Evolutionary conservation across 2,113 vertebrate species (phyloP).

Genomic region (Phyllostomus discolor): DNA sequence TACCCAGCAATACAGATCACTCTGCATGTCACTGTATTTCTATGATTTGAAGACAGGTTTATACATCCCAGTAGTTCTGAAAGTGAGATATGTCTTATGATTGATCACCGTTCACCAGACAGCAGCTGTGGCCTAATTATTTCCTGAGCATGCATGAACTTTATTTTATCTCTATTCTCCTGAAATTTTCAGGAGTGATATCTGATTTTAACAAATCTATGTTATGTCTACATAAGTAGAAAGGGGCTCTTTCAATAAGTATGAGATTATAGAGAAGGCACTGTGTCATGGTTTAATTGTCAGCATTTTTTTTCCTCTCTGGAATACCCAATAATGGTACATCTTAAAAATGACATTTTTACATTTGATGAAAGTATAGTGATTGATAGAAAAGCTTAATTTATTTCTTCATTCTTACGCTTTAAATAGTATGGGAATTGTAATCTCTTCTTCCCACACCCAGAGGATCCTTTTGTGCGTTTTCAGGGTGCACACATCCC

Average conservation of each 20-base stretch:
- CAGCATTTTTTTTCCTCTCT: neutral
- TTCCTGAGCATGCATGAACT: neutral
- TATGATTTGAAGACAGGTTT: slow-evolving; percentile 67
- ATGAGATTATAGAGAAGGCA: neutral
- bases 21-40: slow-evolving; percentile 69
- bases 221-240: neutral
- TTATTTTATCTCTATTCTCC: neutral
- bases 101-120: neutral
- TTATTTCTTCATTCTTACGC: neutral
- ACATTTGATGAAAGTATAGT: neutral
- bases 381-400: neutral
- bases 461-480: neutral
- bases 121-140: neutral
- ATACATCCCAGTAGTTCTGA: neutral
- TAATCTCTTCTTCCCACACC: neutral
- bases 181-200: neutral
- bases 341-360: neutral
- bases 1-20: slow-evolving; percentile 65
- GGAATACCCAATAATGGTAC: neutral
- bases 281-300: neutral
- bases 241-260: neutral
- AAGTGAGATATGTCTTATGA: neutral
- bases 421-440: neutral
- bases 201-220: neutral
- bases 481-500: neutral